Conservation (phyloP, 2,888 invertebrate genomes). For the Craniophora ligustri region DNA sequence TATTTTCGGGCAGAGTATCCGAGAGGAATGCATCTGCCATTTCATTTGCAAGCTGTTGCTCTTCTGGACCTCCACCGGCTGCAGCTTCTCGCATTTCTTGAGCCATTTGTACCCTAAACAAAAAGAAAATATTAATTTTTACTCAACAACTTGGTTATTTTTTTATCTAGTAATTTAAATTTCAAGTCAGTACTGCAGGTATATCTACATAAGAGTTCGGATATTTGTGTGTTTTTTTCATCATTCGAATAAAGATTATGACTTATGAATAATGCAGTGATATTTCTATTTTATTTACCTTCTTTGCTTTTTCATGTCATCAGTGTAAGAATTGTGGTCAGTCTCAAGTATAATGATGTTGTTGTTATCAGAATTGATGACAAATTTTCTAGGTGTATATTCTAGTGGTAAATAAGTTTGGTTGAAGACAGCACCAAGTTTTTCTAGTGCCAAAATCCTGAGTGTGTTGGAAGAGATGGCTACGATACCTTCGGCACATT, state of each 20-base stretch:
- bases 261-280: not conserved
- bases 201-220: slow-evolving; percentile 79
- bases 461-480: slow-evolving; percentile 99
- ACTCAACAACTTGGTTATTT: not conserved
- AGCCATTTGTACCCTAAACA: slow-evolving; percentile 96
- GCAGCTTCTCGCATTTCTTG: slow-evolving; percentile 99
- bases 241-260: slow-evolving; percentile 60
- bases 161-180: not conserved
- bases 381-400: slow-evolving; percentile 98
- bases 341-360: slow-evolving; percentile 98
- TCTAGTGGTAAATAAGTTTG: slow-evolving; percentile 97
- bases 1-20: slow-evolving; percentile 97
- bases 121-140: slow-evolving; percentile 5
- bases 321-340: slow-evolving; percentile 99
- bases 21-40: slow-evolving; percentile 99
- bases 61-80: slow-evolving; percentile 93
- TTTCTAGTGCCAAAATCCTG: slow-evolving; percentile 98
- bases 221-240: slow-evolving; percentile 76
- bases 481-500: slow-evolving; percentile 99
- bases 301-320: slow-evolving; percentile 97
- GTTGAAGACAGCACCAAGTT: slow-evolving; percentile 99
- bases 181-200: slow-evolving; percentile 82
- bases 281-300: slow-evolving; percentile 69
- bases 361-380: slow-evolving; percentile 96
- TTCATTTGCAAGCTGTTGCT: slow-evolving; percentile 98